These are phyloP conservation scores for Amazona finschi DNA, from an alignment of 2,797 vertebrate genomes.

Conservation along the genomic window DNA sequence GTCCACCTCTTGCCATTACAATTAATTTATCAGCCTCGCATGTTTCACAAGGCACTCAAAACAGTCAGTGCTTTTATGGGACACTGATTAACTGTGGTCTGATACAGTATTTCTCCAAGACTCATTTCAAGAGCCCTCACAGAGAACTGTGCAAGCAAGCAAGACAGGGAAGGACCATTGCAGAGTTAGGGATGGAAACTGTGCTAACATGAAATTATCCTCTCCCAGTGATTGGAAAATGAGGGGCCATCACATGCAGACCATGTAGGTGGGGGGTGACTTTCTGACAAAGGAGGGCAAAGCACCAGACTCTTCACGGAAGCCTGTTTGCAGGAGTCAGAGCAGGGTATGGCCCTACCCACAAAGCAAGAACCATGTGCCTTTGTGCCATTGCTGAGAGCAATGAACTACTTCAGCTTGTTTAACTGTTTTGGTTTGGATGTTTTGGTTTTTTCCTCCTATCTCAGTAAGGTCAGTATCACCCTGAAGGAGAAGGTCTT, in stretches of 20 bases:
- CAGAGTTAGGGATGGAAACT: neutral
- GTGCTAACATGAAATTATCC: neutral
- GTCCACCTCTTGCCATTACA: neutral
- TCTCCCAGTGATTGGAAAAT: neutral
- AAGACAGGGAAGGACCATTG: neutral
- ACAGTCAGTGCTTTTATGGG: neutral
- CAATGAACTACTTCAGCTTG: neutral
- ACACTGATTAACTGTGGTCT: neutral
- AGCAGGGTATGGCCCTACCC: neutral
- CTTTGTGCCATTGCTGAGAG: neutral
- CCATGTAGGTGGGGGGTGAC: neutral
- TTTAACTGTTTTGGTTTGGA: neutral
- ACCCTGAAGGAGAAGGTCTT: neutral
- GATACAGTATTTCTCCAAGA: neutral
- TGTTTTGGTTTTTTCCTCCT: neutral
- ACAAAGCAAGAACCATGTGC: too few species aligned
- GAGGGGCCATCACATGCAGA: neutral
- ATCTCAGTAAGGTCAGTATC: neutral
- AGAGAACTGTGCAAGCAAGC: neutral
- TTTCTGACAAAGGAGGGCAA: neutral
- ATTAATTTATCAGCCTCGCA: neutral
- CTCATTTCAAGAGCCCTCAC: neutral
- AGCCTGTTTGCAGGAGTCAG: neutral
- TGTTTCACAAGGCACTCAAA: neutral
- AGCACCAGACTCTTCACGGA: neutral